phyloP scores from a whole-genome alignment of 2,888 invertebrate genomes.

The Lamproptera curius region DNA sequence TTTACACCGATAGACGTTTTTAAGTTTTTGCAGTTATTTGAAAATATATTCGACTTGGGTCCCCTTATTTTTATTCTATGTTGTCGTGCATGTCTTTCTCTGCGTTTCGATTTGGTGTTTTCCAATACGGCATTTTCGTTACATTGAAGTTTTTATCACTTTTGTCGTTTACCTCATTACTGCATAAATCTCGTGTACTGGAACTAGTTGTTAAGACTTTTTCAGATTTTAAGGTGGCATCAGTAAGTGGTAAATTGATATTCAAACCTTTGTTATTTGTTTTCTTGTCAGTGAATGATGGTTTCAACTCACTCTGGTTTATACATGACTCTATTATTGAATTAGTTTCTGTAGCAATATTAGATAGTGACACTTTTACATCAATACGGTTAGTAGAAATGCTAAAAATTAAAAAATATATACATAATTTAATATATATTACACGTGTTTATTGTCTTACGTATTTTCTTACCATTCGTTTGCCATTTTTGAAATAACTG shows the following conservation, averaged over 20 bases:
- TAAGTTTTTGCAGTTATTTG: slow-evolving; percentile 19
- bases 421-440: background rate
- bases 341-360: background rate
- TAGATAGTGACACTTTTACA: background rate
- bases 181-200: slow-evolving; percentile 45
- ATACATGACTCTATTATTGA: background rate
- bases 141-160: slow-evolving; percentile 11
- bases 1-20: slow-evolving; percentile 34
- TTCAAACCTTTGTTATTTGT: slow-evolving; percentile 25
- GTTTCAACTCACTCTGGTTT: background rate
- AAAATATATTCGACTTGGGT: background rate
- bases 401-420: background rate
- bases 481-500: slow-evolving; percentile 38
- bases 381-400: background rate
- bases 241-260: background rate
- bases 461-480: slow-evolving; percentile 15
- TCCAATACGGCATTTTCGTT: slow-evolving; percentile 1
- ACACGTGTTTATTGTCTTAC: background rate
- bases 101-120: slow-evolving; percentile 10
- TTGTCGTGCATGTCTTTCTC: slow-evolving; percentile 12
- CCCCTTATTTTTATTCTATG: slow-evolving; percentile 18
- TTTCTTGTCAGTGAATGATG: background rate
- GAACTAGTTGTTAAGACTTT: slow-evolving; percentile 51
- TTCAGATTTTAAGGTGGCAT: slow-evolving; percentile 30
- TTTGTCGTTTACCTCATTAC: slow-evolving; percentile 7